phyloP scores from a whole-genome alignment of 2,888 invertebrate species.

The Apocheima hispidaria region DNA sequence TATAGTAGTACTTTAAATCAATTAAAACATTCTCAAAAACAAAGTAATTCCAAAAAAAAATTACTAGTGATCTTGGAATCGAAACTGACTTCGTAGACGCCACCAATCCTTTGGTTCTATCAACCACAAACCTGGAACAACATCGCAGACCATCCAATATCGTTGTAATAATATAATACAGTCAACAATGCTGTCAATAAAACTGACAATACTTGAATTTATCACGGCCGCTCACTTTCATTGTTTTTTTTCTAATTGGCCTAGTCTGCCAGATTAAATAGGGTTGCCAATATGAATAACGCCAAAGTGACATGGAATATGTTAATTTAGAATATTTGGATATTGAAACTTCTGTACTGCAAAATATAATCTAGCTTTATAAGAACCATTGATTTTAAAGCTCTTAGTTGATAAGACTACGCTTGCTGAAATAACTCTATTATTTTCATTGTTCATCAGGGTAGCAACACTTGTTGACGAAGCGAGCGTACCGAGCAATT shows the following conservation, averaged over 20 bases:
- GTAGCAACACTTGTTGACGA: too few species aligned
- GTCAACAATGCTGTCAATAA: constrained; percentile 26
- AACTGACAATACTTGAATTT: constrained; percentile 27
- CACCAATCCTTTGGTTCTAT: constrained; percentile 26
- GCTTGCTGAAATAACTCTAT: too few species aligned
- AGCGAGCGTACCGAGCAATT: too few species aligned
- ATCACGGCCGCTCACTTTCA: constrained; percentile 29
- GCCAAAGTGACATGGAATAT: not conserved
- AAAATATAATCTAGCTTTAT: too few species aligned
- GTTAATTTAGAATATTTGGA: too few species aligned
- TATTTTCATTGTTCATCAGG: too few species aligned
- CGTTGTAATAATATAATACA: constrained; percentile 24
- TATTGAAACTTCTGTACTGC: too few species aligned
- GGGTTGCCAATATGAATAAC: constrained; percentile 6
- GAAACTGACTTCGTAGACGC: constrained; percentile 24
- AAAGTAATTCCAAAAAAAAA: not conserved
- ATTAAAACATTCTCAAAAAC: not conserved
- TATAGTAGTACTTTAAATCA: not conserved
- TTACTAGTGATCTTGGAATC: constrained; percentile 11
- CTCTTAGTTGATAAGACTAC: too few species aligned
- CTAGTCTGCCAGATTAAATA: constrained; percentile 16
- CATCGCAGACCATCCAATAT: constrained; percentile 12
- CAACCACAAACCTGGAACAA: constrained; percentile 21
- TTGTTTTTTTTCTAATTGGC: constrained; percentile 31
- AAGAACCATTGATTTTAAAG: too few species aligned